Percentiles rank a stretch among this genome's conserved stretches.
Evolutionary conservation across 2,797 vertebrate species (phyloP).

Genomic region (Labroides dimidiatus): DNA sequence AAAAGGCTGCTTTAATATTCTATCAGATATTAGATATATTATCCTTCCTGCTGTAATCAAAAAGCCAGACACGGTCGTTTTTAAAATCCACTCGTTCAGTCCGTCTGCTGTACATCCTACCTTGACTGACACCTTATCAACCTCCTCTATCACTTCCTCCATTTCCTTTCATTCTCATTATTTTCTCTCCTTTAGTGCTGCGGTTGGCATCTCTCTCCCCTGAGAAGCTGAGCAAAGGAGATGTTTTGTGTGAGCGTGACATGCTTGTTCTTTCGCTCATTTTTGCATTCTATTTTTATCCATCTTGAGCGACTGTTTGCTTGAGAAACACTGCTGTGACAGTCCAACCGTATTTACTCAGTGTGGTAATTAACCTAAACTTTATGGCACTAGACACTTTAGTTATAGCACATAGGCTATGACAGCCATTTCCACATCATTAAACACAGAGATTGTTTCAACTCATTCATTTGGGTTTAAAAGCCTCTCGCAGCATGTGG

Average conservation of each 20-base stretch:
- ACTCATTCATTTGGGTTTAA: background rate
- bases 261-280: slow-evolving; percentile 22
- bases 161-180: slow-evolving; percentile 55
- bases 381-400: slow-evolving; percentile 33
- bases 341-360: slow-evolving; percentile 20
- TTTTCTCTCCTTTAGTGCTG: slow-evolving; percentile 21
- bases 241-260: slow-evolving; percentile 20
- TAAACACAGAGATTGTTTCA: slow-evolving; percentile 6
- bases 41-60: slow-evolving; percentile 62
- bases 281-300: slow-evolving; percentile 31
- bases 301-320: background rate
- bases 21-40: slow-evolving; percentile 63
- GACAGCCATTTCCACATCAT: slow-evolving; percentile 16
- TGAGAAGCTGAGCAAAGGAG: slow-evolving; percentile 14
- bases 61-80: slow-evolving; percentile 55
- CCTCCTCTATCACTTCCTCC: slow-evolving; percentile 38
- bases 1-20: slow-evolving; percentile 74
- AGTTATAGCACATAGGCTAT: slow-evolving; percentile 10
- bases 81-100: slow-evolving; percentile 65
- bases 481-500: background rate
- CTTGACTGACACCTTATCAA: slow-evolving; percentile 58
- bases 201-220: slow-evolving; percentile 12
- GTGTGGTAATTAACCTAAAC: slow-evolving; percentile 33
- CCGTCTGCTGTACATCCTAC: slow-evolving; percentile 64
- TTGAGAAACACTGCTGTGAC: background rate